Conservation (phyloP, 2,888 invertebrate genomes). For the Neria commutata region DNA sequence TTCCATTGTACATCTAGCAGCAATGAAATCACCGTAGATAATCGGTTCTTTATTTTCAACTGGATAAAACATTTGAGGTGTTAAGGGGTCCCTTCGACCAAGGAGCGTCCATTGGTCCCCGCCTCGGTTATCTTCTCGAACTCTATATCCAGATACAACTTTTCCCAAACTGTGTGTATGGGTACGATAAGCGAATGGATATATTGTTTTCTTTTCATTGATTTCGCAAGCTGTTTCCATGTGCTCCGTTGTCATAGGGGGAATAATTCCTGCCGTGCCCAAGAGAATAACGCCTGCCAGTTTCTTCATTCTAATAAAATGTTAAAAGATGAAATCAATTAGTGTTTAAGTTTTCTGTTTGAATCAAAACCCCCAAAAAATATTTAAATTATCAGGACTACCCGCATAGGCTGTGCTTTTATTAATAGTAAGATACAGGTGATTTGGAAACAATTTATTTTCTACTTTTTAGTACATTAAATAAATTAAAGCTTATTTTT, state of each 20-base stretch:
- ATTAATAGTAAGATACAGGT: too few relatives aligned
- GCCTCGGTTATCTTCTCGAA: constrained; percentile 65
- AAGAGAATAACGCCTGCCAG: constrained; percentile 90
- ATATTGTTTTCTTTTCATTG: constrained; percentile 78
- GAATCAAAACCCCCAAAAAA: too few relatives aligned
- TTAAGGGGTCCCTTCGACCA: constrained; percentile 84
- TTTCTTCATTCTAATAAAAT: constrained; percentile 73
- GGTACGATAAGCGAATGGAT: constrained; percentile 94
- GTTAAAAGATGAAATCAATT: background rate
- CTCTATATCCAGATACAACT: constrained; percentile 83
- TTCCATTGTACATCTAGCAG: constrained; percentile 91
- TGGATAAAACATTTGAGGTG: constrained; percentile 95
- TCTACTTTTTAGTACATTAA: too few relatives aligned
- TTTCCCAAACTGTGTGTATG: constrained; percentile 91
- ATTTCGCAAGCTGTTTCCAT: constrained; percentile 92
- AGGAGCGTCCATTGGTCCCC: constrained; percentile 79
- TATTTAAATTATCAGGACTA: too few relatives aligned
- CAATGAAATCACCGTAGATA: constrained; percentile 74
- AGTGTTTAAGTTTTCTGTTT: background rate
- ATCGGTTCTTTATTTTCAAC: constrained; percentile 71
- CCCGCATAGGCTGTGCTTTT: too few relatives aligned
- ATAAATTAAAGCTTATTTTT: too few relatives aligned
- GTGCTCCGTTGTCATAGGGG: constrained; percentile 72
- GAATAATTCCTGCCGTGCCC: constrained; percentile 84
- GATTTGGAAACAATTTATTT: too few relatives aligned